These are phyloP conservation scores for Ailurus styani DNA, from an alignment of 2,113 vertebrate species.

Conservation along the genomic window DNA sequence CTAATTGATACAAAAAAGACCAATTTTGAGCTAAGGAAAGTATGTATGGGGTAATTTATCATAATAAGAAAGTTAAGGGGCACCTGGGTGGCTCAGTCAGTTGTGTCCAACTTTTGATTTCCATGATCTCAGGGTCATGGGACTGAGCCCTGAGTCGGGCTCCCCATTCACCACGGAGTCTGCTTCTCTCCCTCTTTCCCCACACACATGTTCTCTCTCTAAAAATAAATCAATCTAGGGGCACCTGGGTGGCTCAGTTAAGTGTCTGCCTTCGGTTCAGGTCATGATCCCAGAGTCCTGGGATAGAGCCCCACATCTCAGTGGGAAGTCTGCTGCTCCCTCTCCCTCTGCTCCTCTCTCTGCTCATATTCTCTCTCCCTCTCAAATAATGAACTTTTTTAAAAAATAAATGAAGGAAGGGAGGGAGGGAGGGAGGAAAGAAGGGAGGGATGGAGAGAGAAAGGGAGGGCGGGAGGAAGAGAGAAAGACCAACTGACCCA, in stretches of 20 bases:
- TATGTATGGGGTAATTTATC: not conserved
- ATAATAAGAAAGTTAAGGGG: not conserved
- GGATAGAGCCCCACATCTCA: not conserved
- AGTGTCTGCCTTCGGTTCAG: not conserved
- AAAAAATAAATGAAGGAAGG: too few relatives aligned
- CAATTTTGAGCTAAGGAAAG: constrained; percentile 6
- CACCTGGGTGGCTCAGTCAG: not conserved
- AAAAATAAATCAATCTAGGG: not conserved
- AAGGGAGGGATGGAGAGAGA: too few relatives aligned
- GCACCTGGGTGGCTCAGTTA: not conserved
- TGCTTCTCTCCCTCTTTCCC: not conserved
- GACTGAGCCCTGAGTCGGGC: too few relatives aligned
- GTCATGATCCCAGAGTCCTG: not conserved
- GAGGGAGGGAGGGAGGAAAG: too few relatives aligned
- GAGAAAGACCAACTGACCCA: not conserved
- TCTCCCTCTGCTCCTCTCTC: not conserved
- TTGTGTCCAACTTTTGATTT: not conserved
- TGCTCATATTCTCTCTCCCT: too few relatives aligned
- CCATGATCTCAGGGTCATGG: not conserved
- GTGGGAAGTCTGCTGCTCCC: not conserved
- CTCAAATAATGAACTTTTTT: too few relatives aligned
- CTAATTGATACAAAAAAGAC: not conserved
- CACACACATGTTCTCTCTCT: not conserved
- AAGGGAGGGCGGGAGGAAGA: too few relatives aligned
- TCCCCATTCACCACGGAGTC: not conserved